Conservation (phyloP, 1,140 invertebrate species). For the Hyposmocoma kahamanoa region DNA sequence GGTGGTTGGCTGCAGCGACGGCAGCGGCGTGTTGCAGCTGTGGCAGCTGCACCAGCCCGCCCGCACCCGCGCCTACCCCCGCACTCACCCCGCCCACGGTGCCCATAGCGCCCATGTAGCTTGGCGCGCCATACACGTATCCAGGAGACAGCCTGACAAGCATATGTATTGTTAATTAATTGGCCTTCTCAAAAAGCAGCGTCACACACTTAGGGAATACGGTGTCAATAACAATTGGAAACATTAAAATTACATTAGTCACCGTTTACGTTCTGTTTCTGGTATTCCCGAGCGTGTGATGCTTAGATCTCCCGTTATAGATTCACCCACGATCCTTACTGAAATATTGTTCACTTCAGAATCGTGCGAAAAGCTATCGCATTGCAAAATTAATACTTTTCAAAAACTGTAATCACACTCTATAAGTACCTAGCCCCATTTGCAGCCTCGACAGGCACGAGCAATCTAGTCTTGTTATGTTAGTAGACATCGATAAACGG, state of each 20-base stretch:
- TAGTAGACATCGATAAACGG: constrained; percentile 66
- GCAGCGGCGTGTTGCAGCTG: constrained; percentile 83
- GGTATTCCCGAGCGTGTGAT: too few species aligned
- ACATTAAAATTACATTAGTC: too few species aligned
- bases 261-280: too few species aligned
- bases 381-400: constrained; percentile 34
- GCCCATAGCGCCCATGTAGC: constrained; percentile 76
- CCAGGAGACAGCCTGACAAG: constrained; percentile 81
- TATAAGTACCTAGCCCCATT: constrained; percentile 57
- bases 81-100: constrained; percentile 72
- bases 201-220: neutral
- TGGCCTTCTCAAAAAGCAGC: neutral
- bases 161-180: neutral
- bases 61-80: constrained; percentile 66
- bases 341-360: too few species aligned
- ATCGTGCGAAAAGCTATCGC: constrained; percentile 27
- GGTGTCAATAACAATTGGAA: too few species aligned
- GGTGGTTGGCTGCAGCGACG: constrained; percentile 80
- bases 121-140: constrained; percentile 81
- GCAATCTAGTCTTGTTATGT: constrained; percentile 61
- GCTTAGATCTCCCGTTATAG: too few species aligned
- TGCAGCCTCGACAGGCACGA: constrained; percentile 54
- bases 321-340: too few species aligned
- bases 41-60: constrained; percentile 77
- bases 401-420: constrained; percentile 55